These are phyloP conservation scores for Eulithis prunata DNA, from an alignment of 2,888 invertebrate species.

Conservation along the genomic window DNA sequence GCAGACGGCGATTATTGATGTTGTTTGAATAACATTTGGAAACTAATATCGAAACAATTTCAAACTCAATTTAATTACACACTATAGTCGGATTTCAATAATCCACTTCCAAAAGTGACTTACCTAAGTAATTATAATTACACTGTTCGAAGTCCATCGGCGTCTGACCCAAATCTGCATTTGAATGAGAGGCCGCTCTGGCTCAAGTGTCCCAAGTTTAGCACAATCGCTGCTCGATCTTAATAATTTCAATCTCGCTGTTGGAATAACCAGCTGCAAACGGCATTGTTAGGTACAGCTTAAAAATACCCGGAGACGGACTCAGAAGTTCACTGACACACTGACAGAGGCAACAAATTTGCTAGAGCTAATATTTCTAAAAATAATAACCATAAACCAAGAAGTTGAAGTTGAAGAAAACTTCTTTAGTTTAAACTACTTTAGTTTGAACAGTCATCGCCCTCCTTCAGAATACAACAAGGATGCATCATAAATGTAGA, in stretches of 20 bases:
- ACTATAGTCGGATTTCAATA: slow-evolving; percentile 52
- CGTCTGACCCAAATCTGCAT: slow-evolving; percentile 79
- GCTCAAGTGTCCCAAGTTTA: slow-evolving; percentile 69
- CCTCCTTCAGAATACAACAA: too few relatives aligned
- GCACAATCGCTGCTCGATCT: slow-evolving; percentile 76
- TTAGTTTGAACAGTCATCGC: too few relatives aligned
- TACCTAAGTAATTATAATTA: slow-evolving; percentile 59
- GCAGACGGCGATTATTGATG: neutral
- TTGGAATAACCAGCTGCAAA: slow-evolving; percentile 66
- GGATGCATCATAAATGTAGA: too few relatives aligned
- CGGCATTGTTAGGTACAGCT: slow-evolving; percentile 13
- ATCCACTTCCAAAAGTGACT: slow-evolving; percentile 65
- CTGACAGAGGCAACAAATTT: too few relatives aligned
- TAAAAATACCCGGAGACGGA: too few relatives aligned
- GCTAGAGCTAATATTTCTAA: too few relatives aligned
- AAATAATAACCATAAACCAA: too few relatives aligned
- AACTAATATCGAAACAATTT: slow-evolving; percentile 23
- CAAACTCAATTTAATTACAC: slow-evolving; percentile 22
- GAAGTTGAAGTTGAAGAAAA: too few relatives aligned
- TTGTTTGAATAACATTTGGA: slow-evolving; percentile 13
- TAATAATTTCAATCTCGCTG: slow-evolving; percentile 76
- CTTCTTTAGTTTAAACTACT: too few relatives aligned
- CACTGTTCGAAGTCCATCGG: slow-evolving; percentile 73
- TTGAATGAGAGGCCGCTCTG: slow-evolving; percentile 63
- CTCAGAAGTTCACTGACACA: too few relatives aligned